Percentiles rank a stretch among this genome's conserved stretches.
Evolutionary conservation across 2,113 vertebrate genomes (phyloP).

Genomic region (Vulpes lagopus): DNA sequence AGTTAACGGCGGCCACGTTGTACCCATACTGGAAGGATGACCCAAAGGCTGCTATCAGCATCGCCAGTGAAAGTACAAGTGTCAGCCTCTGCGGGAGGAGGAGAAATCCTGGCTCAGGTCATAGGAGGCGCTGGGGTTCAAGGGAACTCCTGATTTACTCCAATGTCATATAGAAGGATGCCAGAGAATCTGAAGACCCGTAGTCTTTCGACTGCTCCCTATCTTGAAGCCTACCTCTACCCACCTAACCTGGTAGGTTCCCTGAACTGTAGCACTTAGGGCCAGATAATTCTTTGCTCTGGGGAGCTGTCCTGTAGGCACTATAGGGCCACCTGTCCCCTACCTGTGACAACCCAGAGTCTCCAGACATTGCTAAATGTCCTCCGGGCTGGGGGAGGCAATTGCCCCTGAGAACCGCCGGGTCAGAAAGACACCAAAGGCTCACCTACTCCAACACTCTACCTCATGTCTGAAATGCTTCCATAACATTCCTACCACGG

Average conservation of each 20-base stretch:
- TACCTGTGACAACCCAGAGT: neutral
- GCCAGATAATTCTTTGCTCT: rapidly evolving
- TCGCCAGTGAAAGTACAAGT: constrained; percentile 84
- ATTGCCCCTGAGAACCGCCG: neutral
- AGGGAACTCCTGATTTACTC: neutral
- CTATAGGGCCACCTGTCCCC: rapidly evolving
- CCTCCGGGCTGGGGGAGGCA: neutral
- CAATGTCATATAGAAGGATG: rapidly evolving
- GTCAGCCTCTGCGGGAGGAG: constrained; percentile 89
- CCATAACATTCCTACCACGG: rapidly evolving
- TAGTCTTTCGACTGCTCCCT: neutral
- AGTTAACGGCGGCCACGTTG: constrained; percentile 95
- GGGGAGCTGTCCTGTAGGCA: neutral
- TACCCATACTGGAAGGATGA: constrained; percentile 99
- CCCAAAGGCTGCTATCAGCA: constrained; percentile 93
- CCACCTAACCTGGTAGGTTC: neutral
- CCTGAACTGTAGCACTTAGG: rapidly evolving
- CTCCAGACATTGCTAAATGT: neutral
- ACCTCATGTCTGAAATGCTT: rapidly evolving
- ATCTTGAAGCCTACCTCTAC: neutral
- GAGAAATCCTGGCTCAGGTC: neutral
- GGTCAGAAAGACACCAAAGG: neutral
- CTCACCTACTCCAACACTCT: neutral
- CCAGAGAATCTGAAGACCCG: neutral
- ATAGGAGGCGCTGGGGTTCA: neutral